Evolutionary conservation across 30 jellyfish, hydroid and myxozoan species (phyloP).

Genomic region (Morbakka virulenta): DNA sequence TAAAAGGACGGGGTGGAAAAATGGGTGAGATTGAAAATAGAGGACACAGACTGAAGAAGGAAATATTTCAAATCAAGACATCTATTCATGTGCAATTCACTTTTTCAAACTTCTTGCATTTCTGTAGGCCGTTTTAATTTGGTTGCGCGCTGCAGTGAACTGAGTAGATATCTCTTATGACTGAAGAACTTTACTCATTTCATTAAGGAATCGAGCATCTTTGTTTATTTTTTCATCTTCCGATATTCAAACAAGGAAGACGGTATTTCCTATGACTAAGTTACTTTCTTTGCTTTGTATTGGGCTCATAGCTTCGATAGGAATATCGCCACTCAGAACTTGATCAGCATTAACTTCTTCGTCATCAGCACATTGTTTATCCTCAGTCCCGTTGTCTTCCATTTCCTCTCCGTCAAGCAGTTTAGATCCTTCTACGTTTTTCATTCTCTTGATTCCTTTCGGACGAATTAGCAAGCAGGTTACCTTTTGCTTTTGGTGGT

Average conservation of each 20-base stretch:
- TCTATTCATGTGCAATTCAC: neutral
- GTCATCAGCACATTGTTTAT: neutral
- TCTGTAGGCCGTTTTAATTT: neutral
- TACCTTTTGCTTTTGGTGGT: slow-evolving; percentile 12
- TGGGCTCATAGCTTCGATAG: neutral
- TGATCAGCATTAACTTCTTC: neutral
- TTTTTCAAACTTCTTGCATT: neutral
- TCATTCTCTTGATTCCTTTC: slow-evolving; percentile 25
- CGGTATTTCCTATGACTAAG: neutral
- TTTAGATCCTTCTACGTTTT: neutral
- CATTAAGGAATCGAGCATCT: neutral
- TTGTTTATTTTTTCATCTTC: neutral
- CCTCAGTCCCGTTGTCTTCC: slow-evolving; percentile 1
- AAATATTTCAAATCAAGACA: neutral
- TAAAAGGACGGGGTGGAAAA: neutral
- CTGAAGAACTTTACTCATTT: neutral
- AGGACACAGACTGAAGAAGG: neutral
- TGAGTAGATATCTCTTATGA: neutral
- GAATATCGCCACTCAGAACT: neutral
- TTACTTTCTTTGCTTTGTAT: neutral
- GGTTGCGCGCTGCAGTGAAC: neutral
- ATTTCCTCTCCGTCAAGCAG: neutral
- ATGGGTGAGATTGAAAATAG: neutral
- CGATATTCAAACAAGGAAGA: neutral
- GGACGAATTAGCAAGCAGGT: slow-evolving; percentile 29